Evolutionary conservation across 2,113 vertebrate genomes (phyloP), one percentile per base, ranked within the genome.

Genomic region (Nannospalax galili): DNA sequence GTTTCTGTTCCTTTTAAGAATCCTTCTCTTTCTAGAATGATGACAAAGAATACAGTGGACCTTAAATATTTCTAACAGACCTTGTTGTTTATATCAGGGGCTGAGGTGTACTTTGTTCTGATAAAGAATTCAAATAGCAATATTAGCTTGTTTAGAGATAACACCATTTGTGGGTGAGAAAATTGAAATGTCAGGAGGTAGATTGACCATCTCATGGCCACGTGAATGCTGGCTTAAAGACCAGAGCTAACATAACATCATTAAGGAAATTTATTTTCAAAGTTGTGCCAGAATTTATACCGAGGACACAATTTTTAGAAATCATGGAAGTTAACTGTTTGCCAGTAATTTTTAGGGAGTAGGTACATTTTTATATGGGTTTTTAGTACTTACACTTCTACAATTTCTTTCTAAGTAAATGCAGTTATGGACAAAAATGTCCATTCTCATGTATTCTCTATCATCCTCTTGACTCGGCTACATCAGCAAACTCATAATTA

Each of bases 1-100:
- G 87, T 90, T 92, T 97, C 97, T 95, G 32, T 95, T 97, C 91
- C 91, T 74, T 81, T 92, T 78, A 89, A 97, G 75, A 92, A 80
- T n/a, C 32, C 60, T 84, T 58, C 93, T 95, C 56, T 94, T 45
- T 92, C 80, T 95, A 92, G 40, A 86, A 82, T 74, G 78, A 37
- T n/a, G 37, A 45, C 40, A 88, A 72, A 77, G 24, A 72, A 28
- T 93, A 67, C 16, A 40, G 60, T 79, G 15, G 37, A 15, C 74
- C 70, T 95, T 73, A 74, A 86, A 28, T 89, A 67, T 48, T 58
- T 24, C 60, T 64, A 65, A 52, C 26, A 74, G 64, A 80, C 37
- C 52, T 42, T 87, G 64, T 45, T 65, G 11, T 62, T 78, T 84
- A 52, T 52, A 32, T 62, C 64, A 45, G 60, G 30, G 17, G 52